Percentiles rank a stretch among this genome's conserved stretches.
These are phyloP conservation scores for Cerastis rubricosa DNA, from an alignment of 2,888 invertebrate genomes.

Conservation along the genomic window DNA sequence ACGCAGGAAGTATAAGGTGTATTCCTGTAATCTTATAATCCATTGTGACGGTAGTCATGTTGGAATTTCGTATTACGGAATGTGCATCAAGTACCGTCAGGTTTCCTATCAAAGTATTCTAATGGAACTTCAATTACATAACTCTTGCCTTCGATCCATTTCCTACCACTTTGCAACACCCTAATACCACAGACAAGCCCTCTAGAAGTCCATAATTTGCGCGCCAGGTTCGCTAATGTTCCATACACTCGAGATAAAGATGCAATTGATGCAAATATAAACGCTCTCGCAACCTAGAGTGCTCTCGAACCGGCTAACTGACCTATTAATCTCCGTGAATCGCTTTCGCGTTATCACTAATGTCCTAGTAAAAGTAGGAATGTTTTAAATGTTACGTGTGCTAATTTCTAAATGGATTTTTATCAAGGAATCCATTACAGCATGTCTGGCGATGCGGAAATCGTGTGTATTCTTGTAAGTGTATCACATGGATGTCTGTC, in stretches of 20 bases:
- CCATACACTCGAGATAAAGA: constrained; percentile 59
- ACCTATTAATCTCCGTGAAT: constrained; percentile 55
- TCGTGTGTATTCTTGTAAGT: constrained; percentile 13
- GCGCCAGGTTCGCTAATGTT: constrained; percentile 62
- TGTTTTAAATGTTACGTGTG: constrained; percentile 28
- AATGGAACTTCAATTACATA: constrained; percentile 36
- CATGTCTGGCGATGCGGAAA: constrained; percentile 12
- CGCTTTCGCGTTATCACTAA: constrained; percentile 51
- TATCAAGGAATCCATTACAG: constrained; percentile 38
- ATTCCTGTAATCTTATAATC: background rate
- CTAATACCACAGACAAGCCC: constrained; percentile 25
- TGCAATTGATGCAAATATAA: constrained; percentile 54
- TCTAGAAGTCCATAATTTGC: constrained; percentile 52
- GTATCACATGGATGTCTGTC: background rate
- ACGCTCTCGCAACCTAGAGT: constrained; percentile 46
- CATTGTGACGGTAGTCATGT: background rate
- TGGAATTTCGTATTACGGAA: background rate
- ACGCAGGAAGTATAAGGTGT: too few relatives aligned
- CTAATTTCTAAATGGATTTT: constrained; percentile 52
- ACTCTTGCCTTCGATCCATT: constrained; percentile 30
- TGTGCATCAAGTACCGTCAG: constrained; percentile 14
- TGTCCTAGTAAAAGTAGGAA: constrained; percentile 43
- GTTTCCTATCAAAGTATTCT: constrained; percentile 11
- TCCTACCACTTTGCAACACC: constrained; percentile 37
- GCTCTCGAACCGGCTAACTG: constrained; percentile 35